Conservation (phyloP, 2,888 invertebrate genomes). For the Allolobophora icterica region DNA sequence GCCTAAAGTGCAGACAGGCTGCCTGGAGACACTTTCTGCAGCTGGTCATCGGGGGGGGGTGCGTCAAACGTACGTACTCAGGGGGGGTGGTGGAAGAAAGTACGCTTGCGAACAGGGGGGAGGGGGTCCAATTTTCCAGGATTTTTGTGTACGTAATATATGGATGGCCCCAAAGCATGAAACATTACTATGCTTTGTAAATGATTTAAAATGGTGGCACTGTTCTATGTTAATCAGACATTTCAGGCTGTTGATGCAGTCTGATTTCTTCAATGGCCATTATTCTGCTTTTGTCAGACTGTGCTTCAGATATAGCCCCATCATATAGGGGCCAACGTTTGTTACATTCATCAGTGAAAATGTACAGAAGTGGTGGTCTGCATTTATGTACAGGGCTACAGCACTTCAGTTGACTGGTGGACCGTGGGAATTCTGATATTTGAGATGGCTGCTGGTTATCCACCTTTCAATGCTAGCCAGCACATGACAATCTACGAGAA, state of each 20-base stretch:
- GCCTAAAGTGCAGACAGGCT: no score
- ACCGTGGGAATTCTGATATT: slow-evolving; percentile 34
- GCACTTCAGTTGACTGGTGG: slow-evolving; percentile 34
- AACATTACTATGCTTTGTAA: neutral
- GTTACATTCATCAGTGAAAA: neutral
- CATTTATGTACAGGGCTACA: slow-evolving; percentile 5
- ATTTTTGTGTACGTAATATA: no score
- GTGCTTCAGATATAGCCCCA: neutral
- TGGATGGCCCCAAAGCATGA: no score
- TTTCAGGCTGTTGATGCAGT: neutral
- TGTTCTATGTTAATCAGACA: neutral
- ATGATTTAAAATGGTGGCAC: neutral
- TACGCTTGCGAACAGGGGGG: no score
- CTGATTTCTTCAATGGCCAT: neutral
- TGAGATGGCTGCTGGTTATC: slow-evolving; percentile 32
- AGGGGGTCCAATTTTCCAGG: no score
- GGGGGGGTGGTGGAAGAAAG: no score
- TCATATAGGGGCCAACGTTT: no score
- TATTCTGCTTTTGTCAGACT: neutral
- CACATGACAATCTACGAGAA: slow-evolving; percentile 36
- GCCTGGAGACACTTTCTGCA: no score
- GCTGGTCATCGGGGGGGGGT: no score
- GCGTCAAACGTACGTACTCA: no score
- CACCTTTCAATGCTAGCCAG: slow-evolving; percentile 23
- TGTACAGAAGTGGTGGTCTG: neutral